phyloP scores from a whole-genome alignment of 2,888 invertebrate species.

The Erpobdella octoculata region DNA sequence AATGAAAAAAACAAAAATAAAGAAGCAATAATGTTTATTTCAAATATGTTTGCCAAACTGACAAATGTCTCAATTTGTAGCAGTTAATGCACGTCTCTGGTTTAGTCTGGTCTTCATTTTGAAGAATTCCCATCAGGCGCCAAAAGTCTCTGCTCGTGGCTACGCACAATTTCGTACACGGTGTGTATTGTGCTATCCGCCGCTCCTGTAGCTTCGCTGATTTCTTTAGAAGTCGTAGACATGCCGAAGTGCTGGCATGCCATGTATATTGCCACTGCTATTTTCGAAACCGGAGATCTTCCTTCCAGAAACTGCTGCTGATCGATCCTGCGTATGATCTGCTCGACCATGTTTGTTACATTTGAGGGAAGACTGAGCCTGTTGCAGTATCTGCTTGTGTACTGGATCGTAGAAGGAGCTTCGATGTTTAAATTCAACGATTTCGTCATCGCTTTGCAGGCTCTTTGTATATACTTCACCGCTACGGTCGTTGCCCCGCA shows the following conservation, averaged over 20 bases:
- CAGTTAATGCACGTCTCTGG: too few species aligned
- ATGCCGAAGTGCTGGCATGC: constrained; percentile 92
- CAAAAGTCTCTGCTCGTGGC: too few species aligned
- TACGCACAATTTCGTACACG: too few species aligned
- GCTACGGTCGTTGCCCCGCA: constrained; percentile 97
- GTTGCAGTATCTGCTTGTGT: constrained; percentile 91
- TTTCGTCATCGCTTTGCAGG: constrained; percentile 91
- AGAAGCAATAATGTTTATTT: too few species aligned
- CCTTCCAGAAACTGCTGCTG: constrained; percentile 95
- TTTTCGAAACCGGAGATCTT: constrained; percentile 93
- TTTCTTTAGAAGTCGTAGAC: constrained; percentile 89
- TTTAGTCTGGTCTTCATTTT: too few species aligned
- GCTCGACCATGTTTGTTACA: constrained; percentile 70
- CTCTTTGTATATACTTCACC: constrained; percentile 96
- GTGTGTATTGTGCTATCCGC: constrained; percentile 94
- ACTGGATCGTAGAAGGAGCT: constrained; percentile 93
- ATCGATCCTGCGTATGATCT: constrained; percentile 90
- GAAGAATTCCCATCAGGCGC: too few species aligned
- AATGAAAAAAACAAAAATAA: too few species aligned
- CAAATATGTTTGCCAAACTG: too few species aligned
- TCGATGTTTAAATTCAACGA: constrained; percentile 93
- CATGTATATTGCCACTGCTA: constrained; percentile 99
- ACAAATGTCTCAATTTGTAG: too few species aligned
- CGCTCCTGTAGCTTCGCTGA: constrained; percentile 94
- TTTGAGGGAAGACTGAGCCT: constrained; percentile 69